Evolutionary conservation across 2,113 vertebrate species (phyloP).

Genomic region (Sinosuthora webbiana): DNA sequence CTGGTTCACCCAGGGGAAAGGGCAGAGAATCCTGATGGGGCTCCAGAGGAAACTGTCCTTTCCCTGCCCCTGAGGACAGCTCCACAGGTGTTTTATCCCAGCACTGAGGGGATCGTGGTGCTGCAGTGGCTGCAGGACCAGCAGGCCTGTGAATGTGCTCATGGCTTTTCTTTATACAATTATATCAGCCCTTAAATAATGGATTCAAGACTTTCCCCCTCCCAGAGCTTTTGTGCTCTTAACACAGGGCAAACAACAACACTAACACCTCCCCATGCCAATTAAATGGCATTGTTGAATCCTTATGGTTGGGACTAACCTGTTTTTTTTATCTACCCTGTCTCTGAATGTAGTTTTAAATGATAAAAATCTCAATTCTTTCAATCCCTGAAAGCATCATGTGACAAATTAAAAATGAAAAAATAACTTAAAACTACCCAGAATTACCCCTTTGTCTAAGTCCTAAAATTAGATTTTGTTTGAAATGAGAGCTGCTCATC

Average conservation of each 20-base stretch:
- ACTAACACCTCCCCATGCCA: not conserved
- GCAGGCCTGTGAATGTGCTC: not conserved
- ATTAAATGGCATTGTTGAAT: not conserved
- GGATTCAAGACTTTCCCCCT: not conserved
- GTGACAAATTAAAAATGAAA: not conserved
- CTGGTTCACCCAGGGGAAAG: not conserved
- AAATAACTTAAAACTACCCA: not conserved
- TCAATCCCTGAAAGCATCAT: not conserved
- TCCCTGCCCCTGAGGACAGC: not conserved
- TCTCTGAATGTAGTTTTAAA: not conserved
- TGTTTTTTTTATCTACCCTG: not conserved
- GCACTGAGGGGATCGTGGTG: not conserved
- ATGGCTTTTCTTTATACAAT: not conserved
- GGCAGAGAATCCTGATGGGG: not conserved
- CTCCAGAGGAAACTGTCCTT: not conserved
- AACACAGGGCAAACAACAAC: not conserved
- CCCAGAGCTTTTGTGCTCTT: not conserved
- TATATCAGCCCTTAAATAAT: not conserved
- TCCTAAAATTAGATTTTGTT: not conserved
- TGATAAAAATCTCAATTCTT: not conserved
- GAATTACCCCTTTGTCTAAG: not conserved
- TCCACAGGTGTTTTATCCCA: accelerated
- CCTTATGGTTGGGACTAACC: not conserved
- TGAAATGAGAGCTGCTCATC: not conserved
- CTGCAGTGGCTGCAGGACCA: not conserved